Conservation (phyloP, 2,888 invertebrate species). For the Cephus rjabovi region DNA sequence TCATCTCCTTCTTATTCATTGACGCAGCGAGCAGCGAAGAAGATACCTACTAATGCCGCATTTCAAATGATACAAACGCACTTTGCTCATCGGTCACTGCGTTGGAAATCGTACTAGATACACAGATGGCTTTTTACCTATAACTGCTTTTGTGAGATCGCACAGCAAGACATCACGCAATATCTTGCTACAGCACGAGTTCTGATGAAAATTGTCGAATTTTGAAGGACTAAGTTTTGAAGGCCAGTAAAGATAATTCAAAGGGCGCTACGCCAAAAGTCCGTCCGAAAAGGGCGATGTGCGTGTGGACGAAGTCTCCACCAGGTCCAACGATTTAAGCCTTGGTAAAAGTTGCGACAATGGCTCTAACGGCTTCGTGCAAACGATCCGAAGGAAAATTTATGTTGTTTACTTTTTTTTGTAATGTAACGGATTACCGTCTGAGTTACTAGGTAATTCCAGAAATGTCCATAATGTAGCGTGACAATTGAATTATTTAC, state of each 20-base stretch:
- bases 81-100: too few relatives aligned
- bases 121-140: too few relatives aligned
- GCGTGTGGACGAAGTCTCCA: not conserved
- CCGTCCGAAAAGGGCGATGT: not conserved
- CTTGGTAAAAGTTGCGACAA: not conserved
- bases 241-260: not conserved
- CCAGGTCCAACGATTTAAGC: not conserved
- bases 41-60: too few relatives aligned
- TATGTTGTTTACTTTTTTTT: not conserved
- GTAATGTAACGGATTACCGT: too few relatives aligned
- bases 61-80: too few relatives aligned
- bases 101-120: too few relatives aligned
- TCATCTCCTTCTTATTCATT: too few relatives aligned
- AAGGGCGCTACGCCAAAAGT: constrained; percentile 16
- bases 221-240: not conserved
- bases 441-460: too few relatives aligned
- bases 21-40: too few relatives aligned
- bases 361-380: not conserved
- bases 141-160: not conserved
- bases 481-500: too few relatives aligned
- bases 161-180: not conserved
- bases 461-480: too few relatives aligned
- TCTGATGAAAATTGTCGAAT: not conserved
- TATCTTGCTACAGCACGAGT: too few relatives aligned
- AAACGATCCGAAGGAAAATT: not conserved